Percentiles rank a stretch among this genome's conserved stretches.
Evolutionary conservation across 2,888 invertebrate species (phyloP).

Genomic region (Punctoribates punctum): DNA sequence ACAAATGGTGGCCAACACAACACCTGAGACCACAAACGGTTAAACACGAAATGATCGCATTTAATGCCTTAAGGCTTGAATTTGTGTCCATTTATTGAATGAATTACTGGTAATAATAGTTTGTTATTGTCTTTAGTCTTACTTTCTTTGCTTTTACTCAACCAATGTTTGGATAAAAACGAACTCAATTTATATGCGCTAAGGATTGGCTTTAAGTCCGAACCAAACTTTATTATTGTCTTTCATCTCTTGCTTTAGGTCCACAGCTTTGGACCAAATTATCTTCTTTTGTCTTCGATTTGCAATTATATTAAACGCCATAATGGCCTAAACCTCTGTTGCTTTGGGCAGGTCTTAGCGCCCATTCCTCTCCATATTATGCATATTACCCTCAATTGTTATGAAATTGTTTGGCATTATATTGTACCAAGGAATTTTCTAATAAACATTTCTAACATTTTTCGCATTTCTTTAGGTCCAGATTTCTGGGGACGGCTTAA

Average conservation of each 20-base stretch:
- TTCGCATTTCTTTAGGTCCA: slow-evolving; percentile 65
- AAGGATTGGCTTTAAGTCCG: slow-evolving; percentile 1
- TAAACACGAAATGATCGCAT: slow-evolving; percentile 26
- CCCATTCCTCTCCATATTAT: background rate
- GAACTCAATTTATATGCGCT: slow-evolving; percentile 26
- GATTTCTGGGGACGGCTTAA: slow-evolving; percentile 97
- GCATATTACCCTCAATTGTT: slow-evolving; percentile 7
- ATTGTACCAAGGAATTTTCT: slow-evolving; percentile 20
- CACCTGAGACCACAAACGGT: slow-evolving; percentile 32
- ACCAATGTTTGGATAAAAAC: slow-evolving; percentile 9
- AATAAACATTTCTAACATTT: slow-evolving; percentile 35
- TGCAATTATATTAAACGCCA: slow-evolving; percentile 28
- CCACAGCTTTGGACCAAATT: background rate
- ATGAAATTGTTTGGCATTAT: background rate
- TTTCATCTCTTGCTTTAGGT: background rate
- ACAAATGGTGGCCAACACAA: slow-evolving; percentile 33
- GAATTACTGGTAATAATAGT: slow-evolving; percentile 29
- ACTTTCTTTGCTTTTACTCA: slow-evolving; percentile 31
- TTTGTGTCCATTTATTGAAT: slow-evolving; percentile 32
- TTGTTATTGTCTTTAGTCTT: slow-evolving; percentile 24
- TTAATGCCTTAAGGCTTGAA: slow-evolving; percentile 33
- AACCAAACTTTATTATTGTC: background rate
- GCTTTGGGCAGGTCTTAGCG: background rate
- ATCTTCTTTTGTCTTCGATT: slow-evolving; percentile 31
- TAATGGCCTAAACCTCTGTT: background rate